Evolutionary conservation across 2,113 vertebrate species (phyloP).

Genomic region (Rhinopithecus roxellana): DNA sequence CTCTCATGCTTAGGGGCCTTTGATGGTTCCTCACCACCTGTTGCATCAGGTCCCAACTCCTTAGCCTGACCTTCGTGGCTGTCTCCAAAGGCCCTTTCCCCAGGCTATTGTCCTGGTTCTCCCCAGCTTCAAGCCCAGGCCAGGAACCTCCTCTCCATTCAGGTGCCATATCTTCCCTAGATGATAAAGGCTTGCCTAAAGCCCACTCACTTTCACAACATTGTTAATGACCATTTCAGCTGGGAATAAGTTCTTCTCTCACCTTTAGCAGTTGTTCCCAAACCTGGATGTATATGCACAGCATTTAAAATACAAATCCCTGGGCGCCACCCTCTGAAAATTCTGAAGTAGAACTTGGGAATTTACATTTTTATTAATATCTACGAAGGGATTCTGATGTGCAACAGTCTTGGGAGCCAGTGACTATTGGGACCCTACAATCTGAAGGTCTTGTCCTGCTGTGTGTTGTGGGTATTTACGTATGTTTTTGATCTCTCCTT

Average conservation of each 20-base stretch:
- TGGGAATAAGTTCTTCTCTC: neutral
- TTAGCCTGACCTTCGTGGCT: neutral
- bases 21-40: neutral
- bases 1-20: neutral
- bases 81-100: neutral
- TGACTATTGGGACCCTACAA: neutral
- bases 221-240: neutral
- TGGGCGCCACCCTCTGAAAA: neutral
- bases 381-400: neutral
- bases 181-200: neutral
- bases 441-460: neutral
- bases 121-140: neutral
- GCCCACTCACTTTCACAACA: neutral
- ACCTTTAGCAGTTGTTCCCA: neutral
- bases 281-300: neutral
- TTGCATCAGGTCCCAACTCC: neutral
- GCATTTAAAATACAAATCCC: neutral
- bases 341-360: neutral
- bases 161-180: neutral
- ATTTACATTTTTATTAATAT: neutral
- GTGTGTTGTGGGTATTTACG: neutral
- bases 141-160: neutral
- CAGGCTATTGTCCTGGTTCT: neutral
- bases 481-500: neutral
- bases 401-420: neutral